These are phyloP conservation scores for Scalopus aquaticus DNA, from an alignment of 2,113 vertebrate genomes.

Conservation along the genomic window DNA sequence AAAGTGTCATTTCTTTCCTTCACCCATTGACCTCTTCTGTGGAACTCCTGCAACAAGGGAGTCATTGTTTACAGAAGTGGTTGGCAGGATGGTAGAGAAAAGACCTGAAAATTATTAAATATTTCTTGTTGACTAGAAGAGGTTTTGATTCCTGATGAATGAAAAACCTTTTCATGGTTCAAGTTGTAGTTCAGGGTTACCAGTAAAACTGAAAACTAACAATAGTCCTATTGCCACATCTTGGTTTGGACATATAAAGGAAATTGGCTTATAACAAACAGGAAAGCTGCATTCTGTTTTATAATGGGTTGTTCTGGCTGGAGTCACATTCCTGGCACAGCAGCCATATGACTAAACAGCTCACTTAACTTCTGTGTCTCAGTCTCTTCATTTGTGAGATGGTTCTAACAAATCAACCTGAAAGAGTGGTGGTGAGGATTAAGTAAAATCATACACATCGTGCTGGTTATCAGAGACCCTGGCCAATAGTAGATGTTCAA, in stretches of 20 bases:
- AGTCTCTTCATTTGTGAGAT: not conserved
- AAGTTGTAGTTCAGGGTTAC: not conserved
- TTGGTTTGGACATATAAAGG: not conserved
- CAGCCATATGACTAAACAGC: not conserved
- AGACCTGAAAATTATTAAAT: not conserved
- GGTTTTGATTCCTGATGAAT: not conserved
- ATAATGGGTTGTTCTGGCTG: not conserved
- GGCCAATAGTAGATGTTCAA: not conserved
- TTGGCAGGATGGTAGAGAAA: not conserved
- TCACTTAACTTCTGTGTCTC: not conserved
- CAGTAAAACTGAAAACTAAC: conserved; percentile 2
- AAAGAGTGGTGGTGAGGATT: not conserved
- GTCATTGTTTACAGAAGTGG: not conserved
- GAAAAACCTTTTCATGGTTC: not conserved
- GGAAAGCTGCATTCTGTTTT: conserved; percentile 15
- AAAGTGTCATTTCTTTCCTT: conserved; percentile 52
- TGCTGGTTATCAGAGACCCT: not conserved
- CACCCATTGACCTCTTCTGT: conserved; percentile 15
- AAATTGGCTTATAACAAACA: conserved; percentile 19
- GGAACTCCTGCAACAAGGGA: not conserved
- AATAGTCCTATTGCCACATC: not conserved
- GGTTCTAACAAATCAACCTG: not conserved
- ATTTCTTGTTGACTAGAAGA: not conserved
- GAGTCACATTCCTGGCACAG: not conserved
- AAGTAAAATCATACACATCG: not conserved